phyloP scores from a whole-genome alignment of 2,888 invertebrate species.

The Cremastinae sp. region DNA sequence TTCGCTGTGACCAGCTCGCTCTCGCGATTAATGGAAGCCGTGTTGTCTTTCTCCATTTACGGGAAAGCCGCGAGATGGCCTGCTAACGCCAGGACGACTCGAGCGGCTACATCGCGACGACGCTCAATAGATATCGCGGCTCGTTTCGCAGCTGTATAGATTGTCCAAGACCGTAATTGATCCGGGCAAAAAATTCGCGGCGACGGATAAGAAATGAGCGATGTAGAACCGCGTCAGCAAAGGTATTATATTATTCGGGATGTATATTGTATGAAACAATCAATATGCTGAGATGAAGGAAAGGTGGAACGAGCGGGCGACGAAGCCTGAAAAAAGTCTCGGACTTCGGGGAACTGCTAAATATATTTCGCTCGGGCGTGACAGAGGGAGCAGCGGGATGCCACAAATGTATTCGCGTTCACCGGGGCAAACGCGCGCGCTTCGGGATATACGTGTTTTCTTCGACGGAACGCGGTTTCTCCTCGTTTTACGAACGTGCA shows the following conservation, averaged over 20 bases:
- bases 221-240: no score
- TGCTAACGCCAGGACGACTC: slow-evolving; percentile 46
- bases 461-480: slow-evolving; percentile 9
- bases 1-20: slow-evolving; percentile 7
- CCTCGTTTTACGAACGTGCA: slow-evolving; percentile 49
- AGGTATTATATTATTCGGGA: no score
- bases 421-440: slow-evolving; percentile 32
- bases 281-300: no score
- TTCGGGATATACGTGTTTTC: slow-evolving; percentile 2
- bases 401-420: slow-evolving; percentile 47
- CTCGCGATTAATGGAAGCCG: slow-evolving; percentile 59
- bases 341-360: slow-evolving; percentile 33
- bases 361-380: slow-evolving; percentile 41
- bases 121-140: slow-evolving; percentile 18
- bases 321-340: slow-evolving; percentile 21
- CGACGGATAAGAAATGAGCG: neutral
- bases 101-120: slow-evolving; percentile 16
- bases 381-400: slow-evolving; percentile 50
- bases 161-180: neutral
- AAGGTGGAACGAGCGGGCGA: neutral
- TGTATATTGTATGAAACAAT: no score
- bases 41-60: slow-evolving; percentile 59
- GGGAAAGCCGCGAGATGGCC: slow-evolving; percentile 53
- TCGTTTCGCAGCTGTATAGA: slow-evolving; percentile 4
- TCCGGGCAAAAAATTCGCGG: slow-evolving; percentile 8